Conservation (phyloP, 2,888 invertebrate genomes). For the Callyntrura sp. region DNA sequence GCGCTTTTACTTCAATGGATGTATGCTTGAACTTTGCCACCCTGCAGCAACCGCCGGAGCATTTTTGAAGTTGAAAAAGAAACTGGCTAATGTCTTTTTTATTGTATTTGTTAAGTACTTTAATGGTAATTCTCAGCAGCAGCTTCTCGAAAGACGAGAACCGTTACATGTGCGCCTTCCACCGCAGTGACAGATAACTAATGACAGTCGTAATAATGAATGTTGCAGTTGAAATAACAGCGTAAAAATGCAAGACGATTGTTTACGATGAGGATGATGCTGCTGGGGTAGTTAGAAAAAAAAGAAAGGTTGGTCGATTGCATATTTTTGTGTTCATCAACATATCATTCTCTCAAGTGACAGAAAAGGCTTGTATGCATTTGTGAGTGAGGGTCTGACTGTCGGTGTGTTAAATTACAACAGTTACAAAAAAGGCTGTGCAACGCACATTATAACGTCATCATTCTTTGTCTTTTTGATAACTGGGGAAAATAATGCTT, state of each 20-base stretch:
- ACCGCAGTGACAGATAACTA: neutral
- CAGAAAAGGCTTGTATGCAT: neutral
- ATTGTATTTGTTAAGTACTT: neutral
- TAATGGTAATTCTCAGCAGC: neutral
- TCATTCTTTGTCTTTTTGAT: constrained; percentile 3
- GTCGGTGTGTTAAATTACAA: neutral
- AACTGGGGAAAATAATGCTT: constrained; percentile 21
- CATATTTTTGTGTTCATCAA: neutral
- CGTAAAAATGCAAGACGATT: too few relatives aligned
- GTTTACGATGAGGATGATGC: neutral
- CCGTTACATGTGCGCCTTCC: too few relatives aligned
- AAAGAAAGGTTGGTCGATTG: neutral
- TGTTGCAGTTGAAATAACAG: constrained; percentile 21
- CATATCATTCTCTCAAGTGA: too few relatives aligned
- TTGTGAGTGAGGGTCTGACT: too few relatives aligned
- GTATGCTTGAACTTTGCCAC: constrained; percentile 11
- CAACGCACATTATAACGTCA: constrained; percentile 40
- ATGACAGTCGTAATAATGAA: neutral
- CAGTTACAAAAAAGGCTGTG: constrained; percentile 18
- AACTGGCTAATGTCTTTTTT: constrained; percentile 1
- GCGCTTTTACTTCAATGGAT: neutral
- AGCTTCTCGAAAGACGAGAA: too few relatives aligned
- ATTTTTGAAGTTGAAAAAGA: too few relatives aligned
- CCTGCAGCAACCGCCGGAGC: too few relatives aligned
- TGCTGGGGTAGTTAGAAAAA: neutral